phyloP scores from a whole-genome alignment of 2,888 invertebrate genomes.

The Leucoptera coffeella region DNA sequence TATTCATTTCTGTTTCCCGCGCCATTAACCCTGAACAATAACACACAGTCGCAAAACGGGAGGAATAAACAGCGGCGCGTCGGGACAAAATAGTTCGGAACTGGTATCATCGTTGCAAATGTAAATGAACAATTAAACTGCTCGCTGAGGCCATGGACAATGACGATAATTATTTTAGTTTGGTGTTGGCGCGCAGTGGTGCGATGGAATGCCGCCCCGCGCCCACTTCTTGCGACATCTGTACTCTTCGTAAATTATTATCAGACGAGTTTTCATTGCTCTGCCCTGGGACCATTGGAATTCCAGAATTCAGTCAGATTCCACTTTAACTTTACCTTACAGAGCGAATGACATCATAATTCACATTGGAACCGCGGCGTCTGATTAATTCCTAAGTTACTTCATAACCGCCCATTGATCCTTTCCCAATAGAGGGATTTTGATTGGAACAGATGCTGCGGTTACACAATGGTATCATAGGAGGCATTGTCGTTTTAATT shows the following conservation, averaged over 20 bases:
- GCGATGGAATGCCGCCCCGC: constrained; percentile 36
- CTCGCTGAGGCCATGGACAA: constrained; percentile 45
- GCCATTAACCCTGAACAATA: constrained; percentile 46
- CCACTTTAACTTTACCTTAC: constrained; percentile 47
- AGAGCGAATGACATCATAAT: constrained; percentile 34
- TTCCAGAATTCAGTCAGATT: constrained; percentile 31
- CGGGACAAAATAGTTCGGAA: constrained; percentile 41
- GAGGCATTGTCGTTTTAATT: too few species aligned
- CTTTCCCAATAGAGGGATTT: constrained; percentile 13
- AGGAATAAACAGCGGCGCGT: constrained; percentile 27
- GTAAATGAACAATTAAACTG: constrained; percentile 54
- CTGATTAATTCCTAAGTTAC: constrained; percentile 47
- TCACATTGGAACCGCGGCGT: constrained; percentile 45
- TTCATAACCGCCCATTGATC: constrained; percentile 27
- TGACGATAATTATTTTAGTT: constrained; percentile 55
- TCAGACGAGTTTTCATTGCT: constrained; percentile 49
- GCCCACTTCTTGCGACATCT: constrained; percentile 41
- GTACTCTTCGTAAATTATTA: constrained; percentile 53
- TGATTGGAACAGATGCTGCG: too few species aligned
- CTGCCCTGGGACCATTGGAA: constrained; percentile 42
- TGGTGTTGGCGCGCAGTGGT: constrained; percentile 36
- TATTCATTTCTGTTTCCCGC: constrained; percentile 48
- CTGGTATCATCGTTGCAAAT: constrained; percentile 51
- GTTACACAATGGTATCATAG: too few species aligned
- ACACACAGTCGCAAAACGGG: constrained; percentile 30